Evolutionary conservation across 2,113 vertebrate genomes (phyloP), one percentile per base, ranked within the genome.

Genomic region (Jaculus jaculus): DNA sequence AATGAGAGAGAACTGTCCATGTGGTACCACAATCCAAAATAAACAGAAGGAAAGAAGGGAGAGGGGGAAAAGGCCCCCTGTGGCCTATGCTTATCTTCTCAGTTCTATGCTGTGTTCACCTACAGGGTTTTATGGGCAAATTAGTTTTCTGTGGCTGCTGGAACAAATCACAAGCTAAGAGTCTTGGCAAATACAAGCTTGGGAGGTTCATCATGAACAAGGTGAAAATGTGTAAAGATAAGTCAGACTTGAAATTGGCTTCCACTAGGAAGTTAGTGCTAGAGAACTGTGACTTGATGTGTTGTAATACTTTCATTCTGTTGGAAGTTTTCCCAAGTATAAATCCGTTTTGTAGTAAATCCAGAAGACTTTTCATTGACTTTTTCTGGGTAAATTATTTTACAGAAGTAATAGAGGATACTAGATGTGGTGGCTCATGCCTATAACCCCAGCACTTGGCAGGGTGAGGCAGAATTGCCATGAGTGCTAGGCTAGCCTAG

Each of bases 361-460:
- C 11, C 7, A 47, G 39, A 89, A 92, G 34, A 85, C 68, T 86
- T 86, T 42, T 84, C 16, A 7, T 39, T 82, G 77, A 68, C 32
- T 80, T 97, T 24, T 96, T 69, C 75, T 89, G 47, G 73, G 13
- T 94, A 21, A 92, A 78, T 81, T 89, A 30, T 34, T 26, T 80
- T 82, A 28, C 30, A 68, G 26, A 94, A 75, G 28, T 83, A 68
- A 75, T n/a, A 75, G 71, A 47, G 15, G 3, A 51, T 42, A 23
- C 16, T 21, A 69, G 32, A 58, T 5, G 1, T 84, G 66, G 47
- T 58, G n/a, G 66, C 23, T 71, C n/a, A 71, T 71, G 83, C 24
- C 18, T 71, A 5, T 71, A 58, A 37, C 34, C 15, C 47, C 9
- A 69, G 32, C 65, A 54, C 65, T 65, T 30, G 17, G 65, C 24